Conservation (phyloP, 1,140 invertebrate genomes). For the Pseudachorutes palmiensis region DNA sequence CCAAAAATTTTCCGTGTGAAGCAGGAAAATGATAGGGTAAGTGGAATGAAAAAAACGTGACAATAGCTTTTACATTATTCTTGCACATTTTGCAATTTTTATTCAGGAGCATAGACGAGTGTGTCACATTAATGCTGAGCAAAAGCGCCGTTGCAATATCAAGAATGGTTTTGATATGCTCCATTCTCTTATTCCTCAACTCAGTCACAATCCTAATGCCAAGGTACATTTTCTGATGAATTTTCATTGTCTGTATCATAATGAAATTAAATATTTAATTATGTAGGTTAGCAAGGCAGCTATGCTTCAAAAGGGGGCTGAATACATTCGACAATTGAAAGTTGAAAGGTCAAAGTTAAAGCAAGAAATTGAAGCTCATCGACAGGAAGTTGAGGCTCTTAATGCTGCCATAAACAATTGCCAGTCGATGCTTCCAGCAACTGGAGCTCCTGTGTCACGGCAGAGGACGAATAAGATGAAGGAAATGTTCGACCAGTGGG, state of each 20-base stretch:
- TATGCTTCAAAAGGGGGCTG: constrained; percentile 92
- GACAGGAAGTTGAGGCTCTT: constrained; percentile 77
- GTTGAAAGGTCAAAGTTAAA: constrained; percentile 74
- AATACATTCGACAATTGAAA: constrained; percentile 86
- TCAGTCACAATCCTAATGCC: constrained; percentile 79
- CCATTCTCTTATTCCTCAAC: constrained; percentile 83
- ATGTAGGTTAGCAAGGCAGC: constrained; percentile 82
- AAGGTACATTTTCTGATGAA: constrained; percentile 55
- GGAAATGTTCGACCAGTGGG: constrained; percentile 90
- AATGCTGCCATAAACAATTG: constrained; percentile 87
- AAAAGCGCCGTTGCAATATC: constrained; percentile 93
- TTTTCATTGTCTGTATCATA: not conserved
- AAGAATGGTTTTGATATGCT: constrained; percentile 95
- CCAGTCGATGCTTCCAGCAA: constrained; percentile 88
- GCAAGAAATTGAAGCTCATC: constrained; percentile 78
- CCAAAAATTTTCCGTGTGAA: constrained; percentile 41
- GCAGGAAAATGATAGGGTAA: constrained; percentile 40
- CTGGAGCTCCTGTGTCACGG: constrained; percentile 83
- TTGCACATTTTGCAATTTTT: not conserved
- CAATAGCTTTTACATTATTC: not conserved
- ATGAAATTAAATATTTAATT: too few species aligned
- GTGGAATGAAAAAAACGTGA: constrained; percentile 5
- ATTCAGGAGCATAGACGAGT: constrained; percentile 59
- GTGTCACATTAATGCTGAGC: constrained; percentile 93
- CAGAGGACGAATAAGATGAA: constrained; percentile 84